phyloP scores from a whole-genome alignment of 23 tunicate genomes.

The Ascidia mentula region DNA sequence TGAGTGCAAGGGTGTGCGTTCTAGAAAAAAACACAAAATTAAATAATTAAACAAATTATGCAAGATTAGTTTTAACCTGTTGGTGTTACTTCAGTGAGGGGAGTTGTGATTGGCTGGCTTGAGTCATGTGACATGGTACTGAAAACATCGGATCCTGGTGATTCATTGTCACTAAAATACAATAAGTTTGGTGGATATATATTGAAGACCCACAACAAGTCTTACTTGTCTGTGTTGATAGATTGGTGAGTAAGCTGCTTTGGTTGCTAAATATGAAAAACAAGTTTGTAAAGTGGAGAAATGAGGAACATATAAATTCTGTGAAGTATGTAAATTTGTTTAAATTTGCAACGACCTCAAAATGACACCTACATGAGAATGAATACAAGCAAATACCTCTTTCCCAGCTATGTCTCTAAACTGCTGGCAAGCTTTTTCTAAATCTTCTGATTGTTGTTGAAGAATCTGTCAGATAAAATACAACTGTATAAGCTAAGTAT shows the following conservation, averaged over 20 bases:
- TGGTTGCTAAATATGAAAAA: background rate
- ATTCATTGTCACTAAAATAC: background rate
- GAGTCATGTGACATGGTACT: background rate
- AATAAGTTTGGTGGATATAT: background rate
- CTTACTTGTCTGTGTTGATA: slow-evolving; percentile 14
- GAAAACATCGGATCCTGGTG: background rate
- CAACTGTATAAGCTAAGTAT: too few relatives aligned
- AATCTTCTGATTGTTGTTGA: slow-evolving; percentile 14
- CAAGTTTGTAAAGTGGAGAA: background rate
- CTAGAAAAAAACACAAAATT: background rate
- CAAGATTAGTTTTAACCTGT: background rate
- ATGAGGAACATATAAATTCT: too few relatives aligned
- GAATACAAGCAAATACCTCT: background rate
- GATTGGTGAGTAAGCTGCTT: background rate
- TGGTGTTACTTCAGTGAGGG: slow-evolving; percentile 18
- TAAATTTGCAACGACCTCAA: background rate
- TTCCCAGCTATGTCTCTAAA: background rate
- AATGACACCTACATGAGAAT: background rate
- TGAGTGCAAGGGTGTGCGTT: background rate
- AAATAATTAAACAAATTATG: background rate
- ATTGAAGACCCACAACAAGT: too few relatives aligned
- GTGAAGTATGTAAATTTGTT: too few relatives aligned
- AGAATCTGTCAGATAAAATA: slow-evolving; percentile 16
- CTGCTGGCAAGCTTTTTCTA: slow-evolving; percentile 18
- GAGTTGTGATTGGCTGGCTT: background rate